Evolutionary conservation across 2,888 invertebrate species (phyloP), one percentile per base, ranked within the genome.

Genomic region (Miltochrista miniata): DNA sequence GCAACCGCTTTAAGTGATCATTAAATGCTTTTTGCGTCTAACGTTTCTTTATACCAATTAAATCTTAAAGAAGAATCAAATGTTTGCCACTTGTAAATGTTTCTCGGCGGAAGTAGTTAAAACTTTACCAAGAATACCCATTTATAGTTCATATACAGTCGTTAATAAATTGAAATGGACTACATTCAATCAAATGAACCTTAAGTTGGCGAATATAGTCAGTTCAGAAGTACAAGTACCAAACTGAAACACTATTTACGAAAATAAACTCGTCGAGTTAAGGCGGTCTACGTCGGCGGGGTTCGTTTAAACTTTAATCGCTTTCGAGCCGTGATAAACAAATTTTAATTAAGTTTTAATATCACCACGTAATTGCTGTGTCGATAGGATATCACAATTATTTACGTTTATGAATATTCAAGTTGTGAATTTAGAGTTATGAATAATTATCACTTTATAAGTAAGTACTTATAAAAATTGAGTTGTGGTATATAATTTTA

Each of bases 341-440:
- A 90, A 90, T 90, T 90, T 91, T 90, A 90, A 90, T 90, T 90
- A 90, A 88, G 87, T 90, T 90, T 90, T 90, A 90, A 90, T 90
- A 90, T 90, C 85, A 88, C 87, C 86, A 81, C 89, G 86, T 89
- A 90, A 91, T 90, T 89, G 87, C 87, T 76, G 82, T 83, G 82
- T 82, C 86, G 84, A 76, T 76, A 73, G 80, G 81, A 82, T 85
- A 87, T 87, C 80, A 81, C 81, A 82, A 85, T 87, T 84, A 71
- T 68, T 69, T 83, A 80, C 76, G 80, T 81, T 83, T 81, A 85
- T 87, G 83, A 86, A 86, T 87, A 87, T 60, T 63, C 63, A 47
- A 57, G 51, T 54, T 35, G 40, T 45, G 30, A 48, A 11, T 31
- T 29, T 48, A 8, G 12, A 29, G 35, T 44, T 38, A 44, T 49